Conservation (phyloP, 2,888 invertebrate genomes). For the Caenorhabditis sp. region DNA sequence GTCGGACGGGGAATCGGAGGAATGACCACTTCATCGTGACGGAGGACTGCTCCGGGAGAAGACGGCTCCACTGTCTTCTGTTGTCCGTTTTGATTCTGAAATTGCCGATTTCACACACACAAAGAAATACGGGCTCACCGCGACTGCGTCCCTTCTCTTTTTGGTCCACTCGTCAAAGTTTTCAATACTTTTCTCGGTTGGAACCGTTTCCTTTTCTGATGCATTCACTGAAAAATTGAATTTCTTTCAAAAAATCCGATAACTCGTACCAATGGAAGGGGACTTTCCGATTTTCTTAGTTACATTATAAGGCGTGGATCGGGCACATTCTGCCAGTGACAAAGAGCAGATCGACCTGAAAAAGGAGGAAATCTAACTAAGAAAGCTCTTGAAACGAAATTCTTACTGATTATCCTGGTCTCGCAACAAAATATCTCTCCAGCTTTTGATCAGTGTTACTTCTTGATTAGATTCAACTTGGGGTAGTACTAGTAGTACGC, state of each 20-base stretch:
- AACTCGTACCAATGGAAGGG: slow-evolving; percentile 2
- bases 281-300: slow-evolving; percentile 29
- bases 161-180: slow-evolving; percentile 62
- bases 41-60: neutral
- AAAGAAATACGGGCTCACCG: slow-evolving; percentile 8
- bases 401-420: slow-evolving; percentile 7
- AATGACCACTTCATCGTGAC: slow-evolving; percentile 18
- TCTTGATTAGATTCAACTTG: slow-evolving; percentile 10
- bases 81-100: slow-evolving; percentile 37
- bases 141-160: slow-evolving; percentile 46
- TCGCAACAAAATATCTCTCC: slow-evolving; percentile 22
- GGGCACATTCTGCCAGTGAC: slow-evolving; percentile 22
- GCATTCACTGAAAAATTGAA: slow-evolving; percentile 22
- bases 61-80: slow-evolving; percentile 12
- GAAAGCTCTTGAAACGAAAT: neutral
- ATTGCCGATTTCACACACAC: neutral
- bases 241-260: neutral
- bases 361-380: neutral
- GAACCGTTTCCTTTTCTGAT: slow-evolving; percentile 23
- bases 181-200: slow-evolving; percentile 47
- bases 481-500: slow-evolving; percentile 30
- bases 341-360: slow-evolving; percentile 5
- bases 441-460: slow-evolving; percentile 25
- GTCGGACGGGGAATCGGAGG: slow-evolving; percentile 47
- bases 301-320: slow-evolving; percentile 31